phyloP scores from a whole-genome alignment of 2,113 vertebrate genomes.

The Sturnira hondurensis region DNA sequence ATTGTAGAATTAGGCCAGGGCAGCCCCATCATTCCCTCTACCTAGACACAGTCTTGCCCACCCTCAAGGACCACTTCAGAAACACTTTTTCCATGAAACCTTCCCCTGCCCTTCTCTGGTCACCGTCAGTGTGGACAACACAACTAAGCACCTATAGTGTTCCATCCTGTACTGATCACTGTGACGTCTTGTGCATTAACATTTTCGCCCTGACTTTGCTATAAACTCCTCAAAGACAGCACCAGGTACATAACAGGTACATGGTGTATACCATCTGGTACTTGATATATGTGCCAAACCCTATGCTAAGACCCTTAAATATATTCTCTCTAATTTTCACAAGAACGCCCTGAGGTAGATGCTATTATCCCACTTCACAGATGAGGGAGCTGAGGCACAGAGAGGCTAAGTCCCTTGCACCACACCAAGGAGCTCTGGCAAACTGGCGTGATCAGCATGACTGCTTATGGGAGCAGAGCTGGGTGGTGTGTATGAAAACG shows the following conservation, averaged over 20 bases:
- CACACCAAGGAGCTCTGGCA: fast-evolving
- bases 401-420: background rate
- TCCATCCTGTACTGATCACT: background rate
- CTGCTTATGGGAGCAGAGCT: background rate
- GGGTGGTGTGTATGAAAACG: background rate
- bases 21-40: background rate
- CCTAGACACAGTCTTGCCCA: background rate
- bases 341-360: background rate
- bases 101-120: background rate
- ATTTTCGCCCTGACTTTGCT: background rate
- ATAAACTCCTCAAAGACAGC: background rate
- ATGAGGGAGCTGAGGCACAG: background rate
- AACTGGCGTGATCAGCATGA: background rate
- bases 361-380: background rate
- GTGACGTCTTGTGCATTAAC: background rate
- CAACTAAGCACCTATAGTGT: background rate
- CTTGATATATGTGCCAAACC: background rate
- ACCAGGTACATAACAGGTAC: background rate
- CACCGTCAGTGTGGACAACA: background rate
- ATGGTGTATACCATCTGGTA: background rate
- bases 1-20: background rate
- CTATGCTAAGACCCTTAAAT: background rate
- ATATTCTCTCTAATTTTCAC: background rate
- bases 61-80: background rate
- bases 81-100: background rate